Evolutionary conservation across 2,888 invertebrate species (phyloP).

Genomic region (Torymus auratus): DNA sequence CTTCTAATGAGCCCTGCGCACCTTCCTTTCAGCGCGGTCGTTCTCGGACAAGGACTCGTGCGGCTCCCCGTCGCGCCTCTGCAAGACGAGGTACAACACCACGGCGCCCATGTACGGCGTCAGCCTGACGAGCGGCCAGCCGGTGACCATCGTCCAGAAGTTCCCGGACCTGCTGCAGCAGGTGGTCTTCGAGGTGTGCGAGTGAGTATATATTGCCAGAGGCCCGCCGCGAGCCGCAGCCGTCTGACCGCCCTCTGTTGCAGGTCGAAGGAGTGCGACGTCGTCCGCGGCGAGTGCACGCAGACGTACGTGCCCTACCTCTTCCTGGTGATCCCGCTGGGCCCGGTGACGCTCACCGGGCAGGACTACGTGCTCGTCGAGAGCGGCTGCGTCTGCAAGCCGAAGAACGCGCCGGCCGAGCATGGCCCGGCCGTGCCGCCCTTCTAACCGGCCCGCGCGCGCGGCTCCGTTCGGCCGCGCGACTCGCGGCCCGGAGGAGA

Average conservation of each 20-base stretch:
- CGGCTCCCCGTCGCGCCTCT: slow-evolving; percentile 86
- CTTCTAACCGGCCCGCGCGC: slow-evolving; percentile 13
- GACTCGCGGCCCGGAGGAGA: too few species aligned
- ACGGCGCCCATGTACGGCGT: slow-evolving; percentile 97
- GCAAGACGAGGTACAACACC: slow-evolving; percentile 93
- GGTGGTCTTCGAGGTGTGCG: slow-evolving; percentile 94
- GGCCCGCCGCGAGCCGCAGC: too few species aligned
- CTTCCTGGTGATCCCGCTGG: slow-evolving; percentile 92
- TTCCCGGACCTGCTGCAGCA: slow-evolving; percentile 94
- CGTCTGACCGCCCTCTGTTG: not conserved
- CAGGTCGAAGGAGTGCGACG: slow-evolving; percentile 92
- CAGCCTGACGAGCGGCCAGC: slow-evolving; percentile 93
- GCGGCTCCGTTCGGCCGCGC: too few species aligned
- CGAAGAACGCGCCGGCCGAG: slow-evolving; percentile 76
- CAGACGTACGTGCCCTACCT: slow-evolving; percentile 95
- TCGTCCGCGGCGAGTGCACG: slow-evolving; percentile 92
- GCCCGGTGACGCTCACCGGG: slow-evolving; percentile 93
- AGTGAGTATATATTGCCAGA: too few species aligned
- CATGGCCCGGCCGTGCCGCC: slow-evolving; percentile 30
- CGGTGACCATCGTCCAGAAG: slow-evolving; percentile 95
- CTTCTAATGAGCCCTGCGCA: not conserved
- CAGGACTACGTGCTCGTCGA: slow-evolving; percentile 97
- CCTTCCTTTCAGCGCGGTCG: slow-evolving; percentile 72
- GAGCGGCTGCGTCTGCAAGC: slow-evolving; percentile 93
- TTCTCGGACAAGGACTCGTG: slow-evolving; percentile 78